phyloP scores from a whole-genome alignment of 2,113 vertebrate species.

The Erythrolamprus reginae region DNA sequence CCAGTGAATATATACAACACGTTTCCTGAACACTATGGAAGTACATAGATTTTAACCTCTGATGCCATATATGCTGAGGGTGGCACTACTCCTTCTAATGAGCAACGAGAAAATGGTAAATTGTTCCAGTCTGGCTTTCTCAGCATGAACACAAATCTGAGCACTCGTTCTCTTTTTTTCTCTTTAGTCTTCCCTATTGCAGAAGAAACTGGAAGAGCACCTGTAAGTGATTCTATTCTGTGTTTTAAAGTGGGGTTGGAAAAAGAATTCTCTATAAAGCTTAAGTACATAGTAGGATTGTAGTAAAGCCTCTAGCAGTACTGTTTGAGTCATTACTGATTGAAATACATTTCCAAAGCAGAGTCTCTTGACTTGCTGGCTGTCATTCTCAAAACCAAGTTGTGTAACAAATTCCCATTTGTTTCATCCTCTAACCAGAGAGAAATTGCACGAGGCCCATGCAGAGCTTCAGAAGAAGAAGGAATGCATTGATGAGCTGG shows the following conservation, averaged over 20 bases:
- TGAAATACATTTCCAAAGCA: not conserved
- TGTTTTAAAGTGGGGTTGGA: not conserved
- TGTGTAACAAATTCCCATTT: not conserved
- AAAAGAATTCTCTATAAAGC: not conserved
- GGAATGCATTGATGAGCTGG: constrained; percentile 83
- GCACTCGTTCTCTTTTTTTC: constrained; percentile 18
- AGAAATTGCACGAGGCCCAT: constrained; percentile 84
- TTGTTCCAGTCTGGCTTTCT: not conserved
- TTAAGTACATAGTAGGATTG: not conserved
- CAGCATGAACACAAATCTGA: not conserved
- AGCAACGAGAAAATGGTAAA: not conserved
- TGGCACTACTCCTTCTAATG: not conserved
- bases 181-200: constrained; percentile 77
- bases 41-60: not conserved
- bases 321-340: not conserved
- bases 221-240: constrained; percentile 74
- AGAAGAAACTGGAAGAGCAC: constrained; percentile 87
- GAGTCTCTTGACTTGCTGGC: not conserved
- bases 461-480: constrained; percentile 86
- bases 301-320: not conserved
- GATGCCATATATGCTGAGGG: not conserved
- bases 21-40: not conserved
- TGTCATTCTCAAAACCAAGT: not conserved
- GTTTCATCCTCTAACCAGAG: constrained; percentile 56
- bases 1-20: not conserved